Conservation (phyloP, 2,113 vertebrate species). For the Eidolon helvum region DNA sequence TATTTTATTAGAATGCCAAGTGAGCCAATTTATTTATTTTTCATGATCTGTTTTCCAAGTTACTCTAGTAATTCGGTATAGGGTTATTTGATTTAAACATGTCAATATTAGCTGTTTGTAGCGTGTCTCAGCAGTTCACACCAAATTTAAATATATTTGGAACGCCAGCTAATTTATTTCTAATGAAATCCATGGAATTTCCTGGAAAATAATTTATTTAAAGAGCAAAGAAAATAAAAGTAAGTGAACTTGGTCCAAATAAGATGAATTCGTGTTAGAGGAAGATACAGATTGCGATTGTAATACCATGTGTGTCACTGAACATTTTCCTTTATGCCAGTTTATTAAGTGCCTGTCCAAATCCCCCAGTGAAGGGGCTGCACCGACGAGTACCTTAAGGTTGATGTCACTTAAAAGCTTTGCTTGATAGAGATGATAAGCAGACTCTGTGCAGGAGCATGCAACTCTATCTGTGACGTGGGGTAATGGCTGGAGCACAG, state of each 20-base stretch:
- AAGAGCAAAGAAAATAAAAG: neutral
- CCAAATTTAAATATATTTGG: neutral
- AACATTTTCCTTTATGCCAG: neutral
- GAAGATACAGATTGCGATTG: neutral
- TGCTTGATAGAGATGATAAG: neutral
- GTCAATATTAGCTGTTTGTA: neutral
- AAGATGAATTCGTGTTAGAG: neutral
- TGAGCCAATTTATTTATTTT: neutral
- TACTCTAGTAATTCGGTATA: neutral
- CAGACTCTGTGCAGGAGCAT: neutral
- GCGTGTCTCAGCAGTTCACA: neutral
- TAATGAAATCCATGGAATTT: neutral
- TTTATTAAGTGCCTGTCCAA: neutral
- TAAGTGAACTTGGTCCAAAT: neutral
- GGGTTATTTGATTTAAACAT: neutral
- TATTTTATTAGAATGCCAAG: neutral
- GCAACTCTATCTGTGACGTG: neutral
- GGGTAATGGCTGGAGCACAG: neutral
- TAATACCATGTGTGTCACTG: neutral
- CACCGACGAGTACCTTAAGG: neutral
- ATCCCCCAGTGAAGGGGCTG: neutral
- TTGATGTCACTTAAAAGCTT: neutral
- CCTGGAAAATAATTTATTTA: neutral
- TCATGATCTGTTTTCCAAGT: neutral
- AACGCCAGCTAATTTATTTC: neutral